phyloP scores from a whole-genome alignment of 2,113 vertebrate species.

The Hippopotamus amphibius region DNA sequence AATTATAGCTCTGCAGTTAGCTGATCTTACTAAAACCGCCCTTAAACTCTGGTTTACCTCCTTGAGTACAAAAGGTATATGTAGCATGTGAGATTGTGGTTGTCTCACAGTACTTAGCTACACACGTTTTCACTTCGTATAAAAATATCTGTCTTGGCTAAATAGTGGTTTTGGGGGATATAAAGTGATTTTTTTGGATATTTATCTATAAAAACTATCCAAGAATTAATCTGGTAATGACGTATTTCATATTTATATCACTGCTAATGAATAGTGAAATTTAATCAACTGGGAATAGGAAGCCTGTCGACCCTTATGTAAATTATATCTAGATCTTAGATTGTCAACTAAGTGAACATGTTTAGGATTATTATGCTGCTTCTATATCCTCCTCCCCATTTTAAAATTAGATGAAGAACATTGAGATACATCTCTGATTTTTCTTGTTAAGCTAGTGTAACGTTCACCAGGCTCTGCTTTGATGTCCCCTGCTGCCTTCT shows the following conservation, averaged over 20 bases:
- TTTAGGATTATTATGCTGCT: neutral
- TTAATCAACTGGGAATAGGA: neutral
- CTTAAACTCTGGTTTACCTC: constrained; percentile 77
- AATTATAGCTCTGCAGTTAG: constrained; percentile 77
- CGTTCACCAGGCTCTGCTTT: neutral
- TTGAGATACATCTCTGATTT: neutral
- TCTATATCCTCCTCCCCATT: neutral
- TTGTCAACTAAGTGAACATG: neutral
- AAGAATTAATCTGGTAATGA: neutral
- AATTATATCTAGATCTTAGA: neutral
- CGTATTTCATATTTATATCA: neutral
- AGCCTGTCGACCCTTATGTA: neutral
- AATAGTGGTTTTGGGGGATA: constrained; percentile 43
- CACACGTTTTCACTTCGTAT: constrained; percentile 54
- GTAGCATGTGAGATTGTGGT: neutral
- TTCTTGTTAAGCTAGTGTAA: neutral
- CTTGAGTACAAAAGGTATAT: constrained; percentile 61
- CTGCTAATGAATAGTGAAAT: neutral
- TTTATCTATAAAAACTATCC: neutral
- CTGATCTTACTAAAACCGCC: constrained; percentile 75
- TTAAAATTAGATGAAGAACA: neutral
- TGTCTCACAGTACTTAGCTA: neutral
- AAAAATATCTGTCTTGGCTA: constrained; percentile 56
- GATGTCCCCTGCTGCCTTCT: neutral
- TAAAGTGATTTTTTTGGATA: neutral